Conservation (phyloP, 2,888 invertebrate species). For the Philereme transversata region DNA sequence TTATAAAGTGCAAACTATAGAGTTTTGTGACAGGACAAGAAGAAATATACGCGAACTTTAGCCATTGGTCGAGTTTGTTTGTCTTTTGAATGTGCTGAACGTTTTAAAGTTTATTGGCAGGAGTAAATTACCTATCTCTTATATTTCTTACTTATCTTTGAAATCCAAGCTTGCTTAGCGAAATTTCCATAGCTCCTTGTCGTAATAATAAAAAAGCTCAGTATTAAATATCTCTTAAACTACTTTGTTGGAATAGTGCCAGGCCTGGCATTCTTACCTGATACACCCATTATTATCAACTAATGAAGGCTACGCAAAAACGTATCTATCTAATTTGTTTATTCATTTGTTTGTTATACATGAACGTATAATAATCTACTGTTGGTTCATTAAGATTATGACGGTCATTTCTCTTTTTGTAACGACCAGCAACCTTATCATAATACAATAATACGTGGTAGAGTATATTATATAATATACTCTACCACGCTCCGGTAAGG, state of each 20-base stretch:
- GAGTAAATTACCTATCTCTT: slow-evolving; percentile 13
- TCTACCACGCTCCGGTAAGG: too few relatives aligned
- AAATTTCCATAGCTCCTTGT: too few relatives aligned
- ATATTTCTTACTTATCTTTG: neutral
- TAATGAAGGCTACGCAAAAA: too few relatives aligned
- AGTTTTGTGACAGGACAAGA: slow-evolving; percentile 33
- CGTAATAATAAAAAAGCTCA: too few relatives aligned
- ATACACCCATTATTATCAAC: too few relatives aligned
- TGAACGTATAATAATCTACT: slow-evolving; percentile 4
- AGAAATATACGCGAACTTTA: slow-evolving; percentile 39
- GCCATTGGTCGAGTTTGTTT: slow-evolving; percentile 44
- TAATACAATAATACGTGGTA: too few relatives aligned
- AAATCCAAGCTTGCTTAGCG: too few relatives aligned
- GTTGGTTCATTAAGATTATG: slow-evolving; percentile 27
- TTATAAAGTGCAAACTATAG: slow-evolving; percentile 41
- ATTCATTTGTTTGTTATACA: neutral
- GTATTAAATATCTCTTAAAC: too few relatives aligned
- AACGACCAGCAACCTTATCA: neutral
- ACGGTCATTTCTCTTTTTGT: slow-evolving; percentile 7
- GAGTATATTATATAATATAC: too few relatives aligned
- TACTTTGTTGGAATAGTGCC: too few relatives aligned
- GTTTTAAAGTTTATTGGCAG: slow-evolving; percentile 29
- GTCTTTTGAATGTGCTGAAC: slow-evolving; percentile 32
- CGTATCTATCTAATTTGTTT: too few relatives aligned
- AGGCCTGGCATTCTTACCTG: too few relatives aligned